Evolutionary conservation across 1,140 invertebrate species (phyloP), one percentile per base, ranked within the genome.

Genomic region (Micrasema minimum): DNA sequence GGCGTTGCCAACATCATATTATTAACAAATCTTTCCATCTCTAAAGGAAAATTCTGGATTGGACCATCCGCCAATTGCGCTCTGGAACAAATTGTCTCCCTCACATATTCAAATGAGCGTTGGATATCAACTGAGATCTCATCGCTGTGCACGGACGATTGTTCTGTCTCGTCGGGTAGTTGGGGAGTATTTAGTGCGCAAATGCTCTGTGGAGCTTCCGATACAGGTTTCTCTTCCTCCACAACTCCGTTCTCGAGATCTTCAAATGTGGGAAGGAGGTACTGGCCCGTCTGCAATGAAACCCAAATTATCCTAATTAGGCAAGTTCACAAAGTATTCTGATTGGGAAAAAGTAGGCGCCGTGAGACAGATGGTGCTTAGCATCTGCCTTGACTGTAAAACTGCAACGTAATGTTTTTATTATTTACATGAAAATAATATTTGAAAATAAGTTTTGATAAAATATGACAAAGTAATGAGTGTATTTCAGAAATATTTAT

Each of bases 281-380:
- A 59, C 11, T 7, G 0, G 22, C 11, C 22, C 14, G 14, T n/a
- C 66, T 68, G 66, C 0, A 68, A 68, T 48, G 41, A 20, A 68
- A 57, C 66, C 51, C 66, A 68, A 57, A 66, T 50, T 55, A 55
- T 55, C 59, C 59, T 45, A 66, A 64, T 50, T 38, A 11, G 16
- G 7, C 55, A 38, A 18, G 14, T n/a, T 14, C 7, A 23, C 51
- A 55, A 20, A 59, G 55, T 35, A 51, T 66, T 66, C 43, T 66
- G 62, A 51, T 37, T 51, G 62, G 46, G 62, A 66, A 66, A 66
- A 66, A 35, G 59, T 64, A 46, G 38, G 26, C 26, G 26, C 7
- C 26, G 7, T 31, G 26, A 31, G 26, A 31, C 26, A 31, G 3
- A 31, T 31, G 26, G n/a, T n/a, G n/a, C n/a, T n/a, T n/a, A n/a